Conservation (phyloP, 2,888 invertebrate genomes). For the Anoncus sp. region DNA sequence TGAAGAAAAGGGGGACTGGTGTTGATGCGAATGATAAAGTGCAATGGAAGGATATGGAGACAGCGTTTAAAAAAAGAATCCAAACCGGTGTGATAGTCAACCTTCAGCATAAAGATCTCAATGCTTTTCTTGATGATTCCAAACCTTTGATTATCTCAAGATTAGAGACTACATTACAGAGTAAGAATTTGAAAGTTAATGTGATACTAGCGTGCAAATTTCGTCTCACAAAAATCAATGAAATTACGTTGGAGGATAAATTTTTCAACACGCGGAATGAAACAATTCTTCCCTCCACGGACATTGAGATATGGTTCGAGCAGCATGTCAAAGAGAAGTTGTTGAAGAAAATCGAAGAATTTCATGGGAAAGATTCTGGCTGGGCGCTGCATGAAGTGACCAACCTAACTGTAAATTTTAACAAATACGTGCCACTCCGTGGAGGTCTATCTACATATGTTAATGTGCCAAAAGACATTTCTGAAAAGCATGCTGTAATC, state of each 20-base stretch:
- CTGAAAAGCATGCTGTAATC: constrained; percentile 58
- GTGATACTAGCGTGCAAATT: constrained; percentile 35
- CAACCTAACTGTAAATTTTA: constrained; percentile 48
- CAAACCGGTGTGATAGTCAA: constrained; percentile 4
- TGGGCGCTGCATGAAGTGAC: constrained; percentile 65
- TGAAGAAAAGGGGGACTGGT: no score
- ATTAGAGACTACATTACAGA: constrained; percentile 1
- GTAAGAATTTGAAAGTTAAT: constrained; percentile 38
- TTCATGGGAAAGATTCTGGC: constrained; percentile 67
- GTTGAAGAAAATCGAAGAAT: constrained; percentile 65
- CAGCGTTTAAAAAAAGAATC: not conserved
- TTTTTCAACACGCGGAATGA: constrained; percentile 67
- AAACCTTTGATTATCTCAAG: not conserved
- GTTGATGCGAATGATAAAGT: no score
- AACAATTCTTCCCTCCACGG: constrained; percentile 61
- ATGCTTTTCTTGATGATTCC: constrained; percentile 21
- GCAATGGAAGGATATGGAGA: not conserved
- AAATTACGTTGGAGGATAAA: constrained; percentile 58
- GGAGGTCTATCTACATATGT: constrained; percentile 49
- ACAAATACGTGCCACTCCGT: constrained; percentile 44
- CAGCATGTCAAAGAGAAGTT: constrained; percentile 50
- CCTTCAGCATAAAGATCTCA: constrained; percentile 22
- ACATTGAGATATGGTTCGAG: constrained; percentile 63
- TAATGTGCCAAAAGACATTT: constrained; percentile 52
- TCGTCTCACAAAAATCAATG: constrained; percentile 9